Percentiles rank a stretch among this genome's conserved stretches.
Conservation (phyloP, 37 sponge, comb jelly and placozoan species). For the Bolinopsis microptera region DNA sequence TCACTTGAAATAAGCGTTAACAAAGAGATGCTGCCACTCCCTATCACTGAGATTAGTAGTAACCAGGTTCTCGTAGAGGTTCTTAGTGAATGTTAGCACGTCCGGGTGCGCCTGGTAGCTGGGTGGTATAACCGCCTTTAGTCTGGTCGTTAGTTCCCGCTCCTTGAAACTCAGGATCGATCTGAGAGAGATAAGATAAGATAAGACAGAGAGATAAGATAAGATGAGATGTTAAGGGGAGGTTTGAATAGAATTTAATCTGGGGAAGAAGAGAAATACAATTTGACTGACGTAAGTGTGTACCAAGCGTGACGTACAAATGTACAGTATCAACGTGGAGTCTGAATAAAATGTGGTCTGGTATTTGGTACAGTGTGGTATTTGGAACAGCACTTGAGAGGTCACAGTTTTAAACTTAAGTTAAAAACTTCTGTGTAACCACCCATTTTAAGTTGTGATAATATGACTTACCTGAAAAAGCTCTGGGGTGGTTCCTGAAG, state of each 20-base stretch:
- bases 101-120: conserved; percentile 41
- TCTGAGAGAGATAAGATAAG: not conserved
- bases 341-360: no score
- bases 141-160: not conserved
- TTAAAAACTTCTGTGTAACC: no score
- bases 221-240: no score
- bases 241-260: no score
- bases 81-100: conserved; percentile 27
- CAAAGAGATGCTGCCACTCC: conserved; percentile 43
- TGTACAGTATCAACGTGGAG: no score
- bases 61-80: conserved; percentile 12
- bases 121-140: conserved; percentile 2
- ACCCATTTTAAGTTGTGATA: no score
- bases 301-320: no score
- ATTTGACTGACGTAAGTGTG: no score
- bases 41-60: conserved; percentile 20
- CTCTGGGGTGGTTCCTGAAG: not conserved
- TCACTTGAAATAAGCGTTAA: conserved; percentile 35
- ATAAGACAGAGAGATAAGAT: not conserved
- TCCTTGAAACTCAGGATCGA: conserved; percentile 43
- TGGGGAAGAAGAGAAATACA: no score
- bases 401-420: no score
- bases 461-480: conserved; percentile 44
- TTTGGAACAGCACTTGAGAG: no score
- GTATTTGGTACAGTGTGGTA: no score